Conservation (phyloP, 2,113 vertebrate species). For the Microtus pennsylvanicus region DNA sequence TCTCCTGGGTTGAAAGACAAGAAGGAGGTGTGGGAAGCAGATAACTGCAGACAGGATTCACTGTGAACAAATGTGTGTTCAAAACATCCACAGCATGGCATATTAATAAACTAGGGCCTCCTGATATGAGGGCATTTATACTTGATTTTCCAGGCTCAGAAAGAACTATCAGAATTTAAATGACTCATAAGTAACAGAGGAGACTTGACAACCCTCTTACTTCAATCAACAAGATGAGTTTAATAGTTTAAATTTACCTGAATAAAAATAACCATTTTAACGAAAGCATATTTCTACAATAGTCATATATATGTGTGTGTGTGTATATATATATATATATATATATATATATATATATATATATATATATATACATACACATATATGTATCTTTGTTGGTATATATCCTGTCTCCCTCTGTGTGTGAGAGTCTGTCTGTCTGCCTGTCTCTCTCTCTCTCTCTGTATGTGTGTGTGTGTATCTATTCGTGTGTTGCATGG, state of each 20-base stretch:
- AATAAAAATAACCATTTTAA: background rate
- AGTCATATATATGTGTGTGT: background rate
- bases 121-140: background rate
- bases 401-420: no score
- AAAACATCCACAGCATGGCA: background rate
- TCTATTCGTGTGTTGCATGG: background rate
- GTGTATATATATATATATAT: background rate
- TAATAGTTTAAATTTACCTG: background rate
- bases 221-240: background rate
- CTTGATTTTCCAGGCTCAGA: conserved; percentile 1
- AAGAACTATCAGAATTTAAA: background rate
- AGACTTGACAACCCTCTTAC: background rate
- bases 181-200: background rate
- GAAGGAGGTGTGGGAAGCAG: background rate
- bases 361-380: no score
- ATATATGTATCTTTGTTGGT: background rate
- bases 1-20: conserved; percentile 9
- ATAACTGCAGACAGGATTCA: conserved; percentile 7
- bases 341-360: no score
- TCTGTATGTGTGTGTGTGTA: background rate
- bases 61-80: background rate
- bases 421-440: no score
- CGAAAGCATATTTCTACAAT: background rate
- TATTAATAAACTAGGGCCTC: background rate
- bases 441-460: background rate